These are phyloP conservation scores for Drosophila anomelani DNA, from an alignment of 2,888 invertebrate species.

Conservation along the genomic window DNA sequence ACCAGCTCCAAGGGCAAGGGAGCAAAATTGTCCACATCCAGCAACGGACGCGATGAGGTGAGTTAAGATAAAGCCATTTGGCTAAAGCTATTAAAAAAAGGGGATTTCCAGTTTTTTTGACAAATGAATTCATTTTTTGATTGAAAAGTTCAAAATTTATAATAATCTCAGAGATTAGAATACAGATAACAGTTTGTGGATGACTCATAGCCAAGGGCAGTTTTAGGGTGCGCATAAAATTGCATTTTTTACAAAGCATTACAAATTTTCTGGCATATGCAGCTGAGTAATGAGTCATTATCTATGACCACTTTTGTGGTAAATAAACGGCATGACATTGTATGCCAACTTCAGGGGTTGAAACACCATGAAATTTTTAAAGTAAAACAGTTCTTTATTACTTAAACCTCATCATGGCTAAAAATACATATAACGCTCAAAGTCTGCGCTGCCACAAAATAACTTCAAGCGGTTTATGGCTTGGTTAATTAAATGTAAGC, in stretches of 20 bases:
- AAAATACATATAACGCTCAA: neutral
- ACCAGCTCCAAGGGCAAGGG: slow-evolving; percentile 63
- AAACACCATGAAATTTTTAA: neutral
- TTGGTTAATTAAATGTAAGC: slow-evolving; percentile 5
- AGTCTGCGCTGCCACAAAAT: neutral
- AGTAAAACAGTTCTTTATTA: neutral
- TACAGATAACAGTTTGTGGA: neutral
- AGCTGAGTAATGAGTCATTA: neutral
- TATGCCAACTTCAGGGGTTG: slow-evolving; percentile 1
- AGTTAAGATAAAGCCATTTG: slow-evolving; percentile 27
- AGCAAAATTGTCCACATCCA: slow-evolving; percentile 63
- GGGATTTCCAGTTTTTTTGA: neutral
- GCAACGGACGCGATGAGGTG: slow-evolving; percentile 73
- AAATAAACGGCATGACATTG: neutral
- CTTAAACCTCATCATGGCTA: neutral
- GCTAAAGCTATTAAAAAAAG: neutral
- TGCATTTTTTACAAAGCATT: neutral
- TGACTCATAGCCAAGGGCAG: neutral
- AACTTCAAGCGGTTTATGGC: neutral
- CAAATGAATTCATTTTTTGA: neutral
- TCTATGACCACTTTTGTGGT: neutral
- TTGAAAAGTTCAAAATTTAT: neutral
- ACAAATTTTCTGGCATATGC: neutral
- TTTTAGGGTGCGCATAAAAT: neutral
- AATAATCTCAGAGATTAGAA: neutral